Conservation (phyloP, 2,797 vertebrate species). For the Gobionotothen gibberifrons region DNA sequence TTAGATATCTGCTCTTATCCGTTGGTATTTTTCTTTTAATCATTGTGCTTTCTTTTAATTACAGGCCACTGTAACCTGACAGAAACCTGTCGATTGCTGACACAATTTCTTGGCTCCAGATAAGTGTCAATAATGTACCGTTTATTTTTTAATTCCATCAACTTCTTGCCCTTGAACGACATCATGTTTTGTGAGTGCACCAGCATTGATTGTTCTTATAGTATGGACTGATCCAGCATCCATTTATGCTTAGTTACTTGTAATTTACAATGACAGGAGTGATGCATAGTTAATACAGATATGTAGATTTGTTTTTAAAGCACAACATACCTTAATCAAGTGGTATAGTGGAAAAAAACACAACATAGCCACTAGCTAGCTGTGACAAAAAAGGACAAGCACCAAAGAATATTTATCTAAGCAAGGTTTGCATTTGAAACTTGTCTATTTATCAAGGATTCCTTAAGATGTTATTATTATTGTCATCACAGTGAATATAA, state of each 20-base stretch:
- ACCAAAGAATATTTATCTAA: background rate
- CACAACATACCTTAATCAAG: background rate
- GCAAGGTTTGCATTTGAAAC: background rate
- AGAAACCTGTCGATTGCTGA: conserved; percentile 48
- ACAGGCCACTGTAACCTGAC: conserved; percentile 30
- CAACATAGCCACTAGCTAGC: background rate
- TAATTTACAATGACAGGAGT: background rate
- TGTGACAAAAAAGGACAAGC: background rate
- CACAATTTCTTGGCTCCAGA: conserved; percentile 24
- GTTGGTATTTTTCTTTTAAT: conserved; percentile 47
- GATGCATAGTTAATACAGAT: background rate
- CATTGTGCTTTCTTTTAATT: conserved; percentile 55
- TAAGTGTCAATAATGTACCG: conserved; percentile 39
- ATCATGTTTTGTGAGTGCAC: conserved; percentile 22
- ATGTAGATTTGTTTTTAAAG: background rate
- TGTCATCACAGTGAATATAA: background rate
- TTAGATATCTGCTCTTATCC: conserved; percentile 42
- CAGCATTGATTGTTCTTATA: conserved; percentile 37
- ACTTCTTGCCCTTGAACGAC: conserved; percentile 40
- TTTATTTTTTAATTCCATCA: conserved; percentile 56
- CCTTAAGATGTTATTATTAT: background rate
- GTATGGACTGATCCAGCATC: conserved; percentile 8
- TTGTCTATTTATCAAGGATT: too few relatives aligned
- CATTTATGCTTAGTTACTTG: conserved; percentile 2
- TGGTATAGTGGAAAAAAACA: background rate